phyloP scores from a whole-genome alignment of 2,797 vertebrate species.

The Margarornis squamiger region DNA sequence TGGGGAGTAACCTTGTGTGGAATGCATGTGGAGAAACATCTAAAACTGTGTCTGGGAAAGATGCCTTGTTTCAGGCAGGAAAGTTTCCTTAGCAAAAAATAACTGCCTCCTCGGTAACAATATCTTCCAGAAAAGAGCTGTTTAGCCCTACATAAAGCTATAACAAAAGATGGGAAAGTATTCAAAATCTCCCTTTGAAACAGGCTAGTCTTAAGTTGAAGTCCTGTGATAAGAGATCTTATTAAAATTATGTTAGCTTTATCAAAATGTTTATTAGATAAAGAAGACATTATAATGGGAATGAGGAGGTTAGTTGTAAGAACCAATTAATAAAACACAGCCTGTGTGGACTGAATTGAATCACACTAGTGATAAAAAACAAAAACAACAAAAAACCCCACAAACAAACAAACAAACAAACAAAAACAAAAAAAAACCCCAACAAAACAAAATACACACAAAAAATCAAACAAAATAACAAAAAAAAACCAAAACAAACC shows the following conservation, averaged over 20 bases:
- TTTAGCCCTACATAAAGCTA: not conserved
- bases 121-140: too few relatives aligned
- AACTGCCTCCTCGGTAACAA: too few relatives aligned
- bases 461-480: too few relatives aligned
- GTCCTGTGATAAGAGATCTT: not conserved
- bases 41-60: too few relatives aligned
- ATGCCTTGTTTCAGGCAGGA: too few relatives aligned
- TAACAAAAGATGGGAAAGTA: not conserved
- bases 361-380: not conserved
- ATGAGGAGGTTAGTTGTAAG: not conserved
- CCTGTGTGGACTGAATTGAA: not conserved
- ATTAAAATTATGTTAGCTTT: slow-evolving; percentile 5
- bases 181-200: slow-evolving; percentile 2
- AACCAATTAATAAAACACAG: slow-evolving; percentile 22
- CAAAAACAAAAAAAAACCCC: too few relatives aligned
- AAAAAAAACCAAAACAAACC: too few relatives aligned
- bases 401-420: not conserved
- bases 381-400: not conserved
- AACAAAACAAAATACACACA: too few relatives aligned
- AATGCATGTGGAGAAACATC: too few relatives aligned
- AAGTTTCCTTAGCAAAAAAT: too few relatives aligned
- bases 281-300: slow-evolving; percentile 7
- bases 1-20: too few relatives aligned
- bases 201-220: not conserved
- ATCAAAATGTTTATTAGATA: slow-evolving; percentile 31